Evolutionary conservation across 2,888 invertebrate genomes (phyloP), one percentile per base, ranked within the genome.

Genomic region (Atherix ibis): DNA sequence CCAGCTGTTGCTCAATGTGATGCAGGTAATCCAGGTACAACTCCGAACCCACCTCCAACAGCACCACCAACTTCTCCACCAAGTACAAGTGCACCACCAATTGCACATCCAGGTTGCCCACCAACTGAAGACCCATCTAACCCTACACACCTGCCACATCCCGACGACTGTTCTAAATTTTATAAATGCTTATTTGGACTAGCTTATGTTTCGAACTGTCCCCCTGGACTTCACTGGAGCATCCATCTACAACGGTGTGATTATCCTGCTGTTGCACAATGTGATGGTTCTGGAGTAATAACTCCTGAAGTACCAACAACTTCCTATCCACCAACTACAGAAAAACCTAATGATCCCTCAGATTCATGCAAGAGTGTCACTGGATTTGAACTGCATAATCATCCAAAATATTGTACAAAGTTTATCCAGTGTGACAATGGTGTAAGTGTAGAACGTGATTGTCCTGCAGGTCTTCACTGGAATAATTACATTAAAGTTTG

Each of bases 351-450:
- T 12, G 5, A 4, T 3, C 5, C 3, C 17, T n/a, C 17, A 17
- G n/a, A 8, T 10, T 19, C 31, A n/a, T 13, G 19, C 2, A 22
- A 24, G 12, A 14, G 22, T 4, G 5, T 15, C 2, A 8, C 12
- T 22, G 19, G 22, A 3, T 10, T 22, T 13, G 22, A 19, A 3
- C n/a, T 14, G 8, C 2, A 5, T 14, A 14, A 9, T 0, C 48
- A 54, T 46, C 53, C 54, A 1, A 41, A 35, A 3, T 49, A 56
- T 37, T 58, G 57, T 24, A 46, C 38, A 5, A 53, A 50, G 35
- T 58, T 54, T 13, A 48, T 53, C 31, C 40, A 46, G 10, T 58
- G 57, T 24, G 38, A 35, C 13, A 47, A 49, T 25, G 47, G 48
- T 5, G 32, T n/a, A 3, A 44, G 44, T 3, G 36, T 33, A 15